A percentile compares a stretch with the other conserved stretches of the same genome.
phyloP scores from a whole-genome alignment of 92 coral and sea anemone species.

The Zoanthus gigantus region DNA sequence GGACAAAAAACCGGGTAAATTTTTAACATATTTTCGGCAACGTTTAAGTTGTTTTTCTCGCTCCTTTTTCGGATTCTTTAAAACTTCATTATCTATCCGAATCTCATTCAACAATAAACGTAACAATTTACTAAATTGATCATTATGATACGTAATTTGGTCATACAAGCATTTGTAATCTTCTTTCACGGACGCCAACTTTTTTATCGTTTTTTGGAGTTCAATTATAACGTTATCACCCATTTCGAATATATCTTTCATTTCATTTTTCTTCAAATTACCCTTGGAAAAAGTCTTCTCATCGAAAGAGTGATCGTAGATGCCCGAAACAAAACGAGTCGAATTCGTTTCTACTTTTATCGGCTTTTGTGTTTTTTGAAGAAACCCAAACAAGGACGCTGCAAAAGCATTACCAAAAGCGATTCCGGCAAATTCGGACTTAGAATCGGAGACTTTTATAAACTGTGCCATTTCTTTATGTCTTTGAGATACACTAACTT shows the following conservation, averaged over 20 bases:
- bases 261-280: not conserved
- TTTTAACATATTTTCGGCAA: not conserved
- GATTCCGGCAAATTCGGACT: constrained; percentile 14
- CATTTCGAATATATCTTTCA: constrained; percentile 2
- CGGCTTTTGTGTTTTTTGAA: constrained; percentile 11
- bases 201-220: not conserved
- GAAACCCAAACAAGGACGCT: not conserved
- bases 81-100: not conserved
- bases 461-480: not conserved
- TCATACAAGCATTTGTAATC: not conserved
- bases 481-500: constrained; percentile 1
- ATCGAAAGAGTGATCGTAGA: not conserved
- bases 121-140: not conserved
- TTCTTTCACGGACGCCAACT: not conserved
- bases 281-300: not conserved
- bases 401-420: constrained; percentile 18
- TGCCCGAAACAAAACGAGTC: not conserved
- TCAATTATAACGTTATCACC: not conserved
- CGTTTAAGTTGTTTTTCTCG: not conserved
- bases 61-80: not conserved
- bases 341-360: not conserved
- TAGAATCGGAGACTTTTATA: not conserved
- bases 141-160: not conserved
- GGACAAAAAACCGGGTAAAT: not conserved
- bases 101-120: constrained; percentile 1